Base-by-base conservation (phyloP, 2,113 vertebrate species). In the Percina caprodes region DNA sequence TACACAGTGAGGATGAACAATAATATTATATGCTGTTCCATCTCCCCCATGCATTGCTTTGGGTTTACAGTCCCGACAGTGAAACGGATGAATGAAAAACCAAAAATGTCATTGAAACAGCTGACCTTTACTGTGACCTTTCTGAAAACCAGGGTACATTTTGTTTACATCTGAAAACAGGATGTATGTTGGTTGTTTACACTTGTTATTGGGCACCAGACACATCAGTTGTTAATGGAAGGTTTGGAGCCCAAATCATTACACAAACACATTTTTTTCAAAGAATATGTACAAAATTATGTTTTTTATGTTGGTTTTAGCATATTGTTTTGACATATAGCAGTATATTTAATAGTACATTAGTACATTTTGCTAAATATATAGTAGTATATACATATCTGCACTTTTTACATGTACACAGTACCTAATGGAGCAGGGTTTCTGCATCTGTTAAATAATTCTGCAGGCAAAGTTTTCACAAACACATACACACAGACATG, bases 391-490 rank as follows among this genome's bases (percentile, higher is more conserved):
- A 49, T 10, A 73, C 26, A 66, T 23, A 45, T 16, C 11, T 68
- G 58, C 1, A 6, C 24, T 69, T 72, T 79, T 39, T 11, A 18
- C 10, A 55, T 61, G 2, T 35, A 60, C 33, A 54, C 63, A 67
- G 7, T 15, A 35, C n/a, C 30, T 82, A 81, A 86, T 82, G 58
- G 59, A 58, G 79, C 72, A 62, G 48, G 19, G 19, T 8, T 69
- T 76, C 21, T 39, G 48, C 68, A 70, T 80, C 65, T 80, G 65
- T 77, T 49, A 24, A 83, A 73, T 79, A 15, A 73, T 61, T 83
- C 18, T 56, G 12, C 33, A 21, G 19, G 39, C 26, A 60, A 73
- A 80, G 49, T 70, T 79, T 24, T 48, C 54, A 71, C 6, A 24
- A 46, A 39, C 39, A 69, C 26, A 70, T 16, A 26, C 54, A 56